phyloP scores from a whole-genome alignment of 1,140 invertebrate genomes.

The Philaenus spumarius region DNA sequence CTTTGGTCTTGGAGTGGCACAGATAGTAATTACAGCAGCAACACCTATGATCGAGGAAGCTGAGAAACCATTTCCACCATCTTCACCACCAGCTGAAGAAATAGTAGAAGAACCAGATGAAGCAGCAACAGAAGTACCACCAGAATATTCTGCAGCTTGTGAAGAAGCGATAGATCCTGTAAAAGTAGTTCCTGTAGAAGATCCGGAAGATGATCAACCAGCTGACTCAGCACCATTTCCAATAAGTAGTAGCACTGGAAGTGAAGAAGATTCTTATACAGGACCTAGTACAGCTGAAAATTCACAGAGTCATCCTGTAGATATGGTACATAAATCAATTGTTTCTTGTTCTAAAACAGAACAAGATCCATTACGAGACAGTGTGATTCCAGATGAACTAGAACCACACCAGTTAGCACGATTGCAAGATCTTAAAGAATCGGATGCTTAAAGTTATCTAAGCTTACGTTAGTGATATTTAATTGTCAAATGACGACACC shows the following conservation, averaged over 20 bases:
- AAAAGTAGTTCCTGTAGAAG: slow-evolving; percentile 9
- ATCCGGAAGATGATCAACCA: slow-evolving; percentile 18
- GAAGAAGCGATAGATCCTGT: neutral
- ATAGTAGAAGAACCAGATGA: slow-evolving; percentile 21
- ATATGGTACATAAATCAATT: neutral
- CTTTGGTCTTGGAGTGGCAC: slow-evolving; percentile 62
- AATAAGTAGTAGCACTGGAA: slow-evolving; percentile 51
- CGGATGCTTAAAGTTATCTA: slow-evolving; percentile 59
- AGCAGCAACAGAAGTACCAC: slow-evolving; percentile 16
- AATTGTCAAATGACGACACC: too few relatives aligned
- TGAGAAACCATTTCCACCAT: slow-evolving; percentile 55
- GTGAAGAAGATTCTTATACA: slow-evolving; percentile 50
- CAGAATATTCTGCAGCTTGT: slow-evolving; percentile 9
- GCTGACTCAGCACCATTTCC: slow-evolving; percentile 47
- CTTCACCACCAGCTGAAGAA: slow-evolving; percentile 29
- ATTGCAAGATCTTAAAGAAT: slow-evolving; percentile 78
- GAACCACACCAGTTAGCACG: slow-evolving; percentile 76
- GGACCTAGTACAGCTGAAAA: slow-evolving; percentile 54
- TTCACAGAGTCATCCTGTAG: slow-evolving; percentile 42
- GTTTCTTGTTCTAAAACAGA: slow-evolving; percentile 20
- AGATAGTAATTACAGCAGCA: slow-evolving; percentile 82
- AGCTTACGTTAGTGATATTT: too few relatives aligned
- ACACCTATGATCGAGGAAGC: slow-evolving; percentile 77
- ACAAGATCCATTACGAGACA: neutral
- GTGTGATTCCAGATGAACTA: slow-evolving; percentile 73